Conservation (phyloP, 1,140 invertebrate species). For the Pseudomyrmex concolor region DNA sequence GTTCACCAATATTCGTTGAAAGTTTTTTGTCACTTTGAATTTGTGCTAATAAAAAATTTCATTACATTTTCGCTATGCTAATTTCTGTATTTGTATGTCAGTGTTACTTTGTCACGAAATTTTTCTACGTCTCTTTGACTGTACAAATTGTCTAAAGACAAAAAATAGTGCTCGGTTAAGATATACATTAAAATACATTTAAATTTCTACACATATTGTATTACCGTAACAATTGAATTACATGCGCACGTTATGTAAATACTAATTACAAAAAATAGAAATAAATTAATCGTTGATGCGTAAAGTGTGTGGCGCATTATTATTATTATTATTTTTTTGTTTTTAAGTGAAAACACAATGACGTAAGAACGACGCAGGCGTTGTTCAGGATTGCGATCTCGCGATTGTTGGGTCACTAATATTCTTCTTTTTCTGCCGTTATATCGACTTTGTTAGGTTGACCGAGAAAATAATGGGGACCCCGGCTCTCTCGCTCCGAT, state of each 20-base stretch:
- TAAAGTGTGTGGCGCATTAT: no score
- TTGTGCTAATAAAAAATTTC: neutral
- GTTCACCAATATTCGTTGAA: neutral
- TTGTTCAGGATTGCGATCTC: slow-evolving; percentile 4
- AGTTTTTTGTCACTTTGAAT: neutral
- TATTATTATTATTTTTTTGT: no score
- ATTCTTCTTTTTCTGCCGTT: slow-evolving; percentile 11
- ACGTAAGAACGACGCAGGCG: neutral
- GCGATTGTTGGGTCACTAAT: slow-evolving; percentile 38
- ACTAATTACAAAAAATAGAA: no score
- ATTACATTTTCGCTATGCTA: neutral
- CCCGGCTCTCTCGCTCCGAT: slow-evolving; percentile 56
- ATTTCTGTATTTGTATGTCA: neutral
- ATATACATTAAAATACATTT: no score
- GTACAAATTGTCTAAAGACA: no score
- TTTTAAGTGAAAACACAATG: neutral
- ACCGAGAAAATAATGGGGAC: slow-evolving; percentile 62
- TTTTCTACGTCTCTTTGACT: no score
- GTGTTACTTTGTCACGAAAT: no score
- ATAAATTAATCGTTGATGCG: no score
- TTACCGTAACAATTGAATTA: no score
- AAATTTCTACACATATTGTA: no score
- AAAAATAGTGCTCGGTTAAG: no score
- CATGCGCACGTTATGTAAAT: no score
- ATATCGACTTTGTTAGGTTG: slow-evolving; percentile 60